Evolutionary conservation across 2,888 invertebrate genomes (phyloP).

Genomic region (Xestobium rufovillosum): DNA sequence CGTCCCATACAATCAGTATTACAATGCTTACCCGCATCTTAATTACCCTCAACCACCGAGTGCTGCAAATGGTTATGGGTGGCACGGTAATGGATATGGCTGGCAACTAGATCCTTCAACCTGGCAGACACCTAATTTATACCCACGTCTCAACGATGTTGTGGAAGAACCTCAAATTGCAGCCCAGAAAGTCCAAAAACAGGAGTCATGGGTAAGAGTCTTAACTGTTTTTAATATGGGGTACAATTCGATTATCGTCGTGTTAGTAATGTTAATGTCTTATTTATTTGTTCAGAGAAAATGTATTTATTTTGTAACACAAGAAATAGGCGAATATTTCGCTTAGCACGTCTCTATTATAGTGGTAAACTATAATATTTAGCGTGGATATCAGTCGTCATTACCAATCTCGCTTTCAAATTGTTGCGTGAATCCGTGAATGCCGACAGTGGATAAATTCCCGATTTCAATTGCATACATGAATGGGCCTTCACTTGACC

Average conservation of each 20-base stretch:
- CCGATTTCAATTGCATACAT: no score
- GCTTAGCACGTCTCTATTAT: no score
- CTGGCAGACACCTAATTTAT: conserved; percentile 34
- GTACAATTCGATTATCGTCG: conserved; percentile 1
- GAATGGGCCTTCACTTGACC: no score
- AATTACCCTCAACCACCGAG: conserved; percentile 38
- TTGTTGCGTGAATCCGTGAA: no score
- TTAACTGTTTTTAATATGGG: no score
- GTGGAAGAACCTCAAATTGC: conserved; percentile 38
- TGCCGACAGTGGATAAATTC: no score
- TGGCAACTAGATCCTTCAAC: conserved; percentile 40
- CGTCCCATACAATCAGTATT: conserved; percentile 37
- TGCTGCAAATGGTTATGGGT: conserved; percentile 41
- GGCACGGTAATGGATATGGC: conserved; percentile 43
- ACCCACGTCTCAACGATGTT: conserved; percentile 26
- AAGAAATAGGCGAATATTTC: neutral
- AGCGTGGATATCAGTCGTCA: no score
- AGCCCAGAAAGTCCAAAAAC: conserved; percentile 36
- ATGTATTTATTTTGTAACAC: neutral
- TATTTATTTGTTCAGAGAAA: conserved; percentile 1
- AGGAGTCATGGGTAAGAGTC: conserved; percentile 39
- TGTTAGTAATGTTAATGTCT: neutral
- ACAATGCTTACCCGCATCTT: conserved; percentile 38
- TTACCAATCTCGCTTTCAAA: no score
- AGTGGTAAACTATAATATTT: no score